A percentile compares a stretch with the other conserved stretches of the same genome.
phyloP scores from a whole-genome alignment of 1,140 invertebrate species.

The Listronotus oregonensis region DNA sequence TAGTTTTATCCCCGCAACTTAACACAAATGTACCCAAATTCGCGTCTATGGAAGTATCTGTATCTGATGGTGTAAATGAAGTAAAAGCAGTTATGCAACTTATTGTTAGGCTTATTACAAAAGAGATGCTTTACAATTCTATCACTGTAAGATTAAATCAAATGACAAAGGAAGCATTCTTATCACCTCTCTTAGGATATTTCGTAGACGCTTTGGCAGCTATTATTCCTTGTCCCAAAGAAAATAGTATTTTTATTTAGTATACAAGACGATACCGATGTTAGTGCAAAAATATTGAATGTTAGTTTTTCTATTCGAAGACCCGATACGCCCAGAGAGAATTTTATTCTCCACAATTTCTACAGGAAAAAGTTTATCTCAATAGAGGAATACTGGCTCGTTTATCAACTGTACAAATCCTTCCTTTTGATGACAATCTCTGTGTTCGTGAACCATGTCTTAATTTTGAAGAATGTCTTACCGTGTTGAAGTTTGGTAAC shows the following conservation, averaged over 20 bases:
- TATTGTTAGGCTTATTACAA: slow-evolving; percentile 86
- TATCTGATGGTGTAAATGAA: slow-evolving; percentile 90
- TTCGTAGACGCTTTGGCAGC: slow-evolving; percentile 91
- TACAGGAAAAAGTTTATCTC: slow-evolving; percentile 93
- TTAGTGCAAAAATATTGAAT: slow-evolving; percentile 85
- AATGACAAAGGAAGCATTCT: slow-evolving; percentile 91
- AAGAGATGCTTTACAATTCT: slow-evolving; percentile 93
- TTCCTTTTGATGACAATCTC: slow-evolving; percentile 96
- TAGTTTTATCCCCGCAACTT: slow-evolving; percentile 87
- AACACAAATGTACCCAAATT: slow-evolving; percentile 96
- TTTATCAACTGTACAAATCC: slow-evolving; percentile 86
- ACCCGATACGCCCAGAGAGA: slow-evolving; percentile 76
- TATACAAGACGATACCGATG: slow-evolving; percentile 90
- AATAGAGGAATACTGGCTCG: slow-evolving; percentile 84
- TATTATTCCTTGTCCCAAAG: slow-evolving; percentile 88
- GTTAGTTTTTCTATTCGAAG: slow-evolving; percentile 91
- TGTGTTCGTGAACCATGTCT: slow-evolving; percentile 95
- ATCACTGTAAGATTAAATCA: slow-evolving; percentile 92
- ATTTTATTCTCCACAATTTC: slow-evolving; percentile 85
- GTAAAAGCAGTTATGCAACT: slow-evolving; percentile 89
- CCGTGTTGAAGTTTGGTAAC: slow-evolving; percentile 91
- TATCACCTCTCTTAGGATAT: slow-evolving; percentile 87
- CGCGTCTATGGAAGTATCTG: slow-evolving; percentile 92
- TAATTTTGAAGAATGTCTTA: slow-evolving; percentile 93
- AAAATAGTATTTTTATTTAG: slow-evolving; percentile 93